phyloP scores from a whole-genome alignment of 1,140 invertebrate species.

The Zaprionus ornatus region DNA sequence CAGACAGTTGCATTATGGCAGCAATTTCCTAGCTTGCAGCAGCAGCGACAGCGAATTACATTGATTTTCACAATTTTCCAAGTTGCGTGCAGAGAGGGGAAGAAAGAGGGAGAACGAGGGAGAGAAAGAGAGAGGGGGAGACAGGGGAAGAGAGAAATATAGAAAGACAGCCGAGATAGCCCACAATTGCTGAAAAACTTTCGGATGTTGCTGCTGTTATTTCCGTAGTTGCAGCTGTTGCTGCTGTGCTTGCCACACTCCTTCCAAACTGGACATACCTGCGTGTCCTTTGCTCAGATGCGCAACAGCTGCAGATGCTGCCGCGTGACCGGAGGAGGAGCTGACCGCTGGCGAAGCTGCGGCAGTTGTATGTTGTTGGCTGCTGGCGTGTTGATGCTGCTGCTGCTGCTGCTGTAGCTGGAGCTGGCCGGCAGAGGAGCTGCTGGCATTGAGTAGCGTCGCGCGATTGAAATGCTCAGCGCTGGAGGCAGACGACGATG shows the following conservation, averaged over 20 bases:
- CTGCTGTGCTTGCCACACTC: slow-evolving; percentile 28
- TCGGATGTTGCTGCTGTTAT: slow-evolving; percentile 48
- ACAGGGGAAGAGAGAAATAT: neutral
- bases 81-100: slow-evolving; percentile 55
- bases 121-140: neutral
- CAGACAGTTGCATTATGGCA: slow-evolving; percentile 52
- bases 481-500: slow-evolving; percentile 68
- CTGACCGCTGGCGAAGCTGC: slow-evolving; percentile 48
- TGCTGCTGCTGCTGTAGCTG: slow-evolving; percentile 50
- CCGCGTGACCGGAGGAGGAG: slow-evolving; percentile 45
- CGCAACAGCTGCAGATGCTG: slow-evolving; percentile 72
- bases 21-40: slow-evolving; percentile 51
- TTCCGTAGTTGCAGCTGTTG: slow-evolving; percentile 15
- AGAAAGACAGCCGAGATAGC: no score
- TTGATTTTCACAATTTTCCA: slow-evolving; percentile 77
- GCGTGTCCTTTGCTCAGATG: slow-evolving; percentile 69
- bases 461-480: slow-evolving; percentile 61
- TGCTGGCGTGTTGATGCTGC: slow-evolving; percentile 26
- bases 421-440: slow-evolving; percentile 20
- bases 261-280: slow-evolving; percentile 40
- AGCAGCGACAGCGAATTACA: slow-evolving; percentile 52
- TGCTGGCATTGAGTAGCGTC: slow-evolving; percentile 58
- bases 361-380: slow-evolving; percentile 27
- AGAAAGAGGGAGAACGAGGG: neutral
- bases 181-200: no score